These are phyloP conservation scores for Empidonax alnorum DNA, from an alignment of 2,113 vertebrate genomes.

Conservation along the genomic window DNA sequence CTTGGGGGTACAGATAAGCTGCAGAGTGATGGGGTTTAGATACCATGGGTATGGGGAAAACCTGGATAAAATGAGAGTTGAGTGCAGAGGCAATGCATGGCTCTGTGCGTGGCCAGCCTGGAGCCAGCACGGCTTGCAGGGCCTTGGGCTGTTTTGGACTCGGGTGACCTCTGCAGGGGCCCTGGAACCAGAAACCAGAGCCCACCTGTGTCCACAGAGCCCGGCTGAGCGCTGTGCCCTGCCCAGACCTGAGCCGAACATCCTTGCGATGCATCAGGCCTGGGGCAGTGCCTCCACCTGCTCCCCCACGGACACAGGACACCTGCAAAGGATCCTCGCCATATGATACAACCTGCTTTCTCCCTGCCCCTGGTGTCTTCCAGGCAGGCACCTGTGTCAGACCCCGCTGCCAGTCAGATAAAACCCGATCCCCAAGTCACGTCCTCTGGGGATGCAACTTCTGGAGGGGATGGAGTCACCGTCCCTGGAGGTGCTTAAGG, in stretches of 20 bases:
- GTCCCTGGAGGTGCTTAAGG: neutral
- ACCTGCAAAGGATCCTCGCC: fast-evolving
- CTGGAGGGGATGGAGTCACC: neutral
- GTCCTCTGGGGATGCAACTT: neutral
- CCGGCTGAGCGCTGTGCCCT: neutral
- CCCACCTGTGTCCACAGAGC: neutral
- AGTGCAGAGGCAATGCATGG: fast-evolving
- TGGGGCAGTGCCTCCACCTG: neutral
- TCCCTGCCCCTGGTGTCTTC: neutral
- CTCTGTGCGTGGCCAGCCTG: neutral
- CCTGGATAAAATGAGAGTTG: neutral
- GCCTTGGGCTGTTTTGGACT: neutral
- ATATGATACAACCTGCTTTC: fast-evolving
- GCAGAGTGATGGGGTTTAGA: too few species aligned
- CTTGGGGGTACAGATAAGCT: neutral
- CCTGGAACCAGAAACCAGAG: neutral
- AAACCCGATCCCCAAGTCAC: neutral
- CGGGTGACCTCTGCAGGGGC: fast-evolving
- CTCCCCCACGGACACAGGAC: fast-evolving
- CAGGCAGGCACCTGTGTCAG: neutral
- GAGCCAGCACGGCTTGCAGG: neutral
- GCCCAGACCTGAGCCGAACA: neutral
- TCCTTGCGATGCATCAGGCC: neutral
- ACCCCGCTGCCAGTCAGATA: neutral
- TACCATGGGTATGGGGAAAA: fast-evolving